A percentile compares a stretch with the other conserved stretches of the same genome.
Evolutionary conservation across 2,888 invertebrate species (phyloP).

Genomic region (Cyclophora albipunctata): DNA sequence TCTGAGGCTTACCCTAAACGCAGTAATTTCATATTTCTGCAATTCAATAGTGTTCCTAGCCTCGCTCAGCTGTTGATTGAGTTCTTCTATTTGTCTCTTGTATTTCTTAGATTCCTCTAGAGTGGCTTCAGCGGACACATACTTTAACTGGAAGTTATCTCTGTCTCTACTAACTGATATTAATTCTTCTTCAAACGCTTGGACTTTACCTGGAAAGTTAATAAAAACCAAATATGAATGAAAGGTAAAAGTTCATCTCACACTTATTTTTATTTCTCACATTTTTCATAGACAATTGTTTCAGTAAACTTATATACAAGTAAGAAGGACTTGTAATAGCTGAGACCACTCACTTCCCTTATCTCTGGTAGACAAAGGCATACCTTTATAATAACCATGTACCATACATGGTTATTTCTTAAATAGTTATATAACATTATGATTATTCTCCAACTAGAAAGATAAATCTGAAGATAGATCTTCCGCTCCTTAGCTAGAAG

Average conservation of each 20-base stretch:
- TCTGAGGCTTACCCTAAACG: constrained; percentile 46
- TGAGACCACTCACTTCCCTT: too few species aligned
- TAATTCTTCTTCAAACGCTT: constrained; percentile 66
- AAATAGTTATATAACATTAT: too few species aligned
- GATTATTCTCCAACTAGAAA: too few species aligned
- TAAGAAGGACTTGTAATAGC: too few species aligned
- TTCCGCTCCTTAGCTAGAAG: too few species aligned
- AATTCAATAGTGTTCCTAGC: constrained; percentile 60
- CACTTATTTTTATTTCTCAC: too few species aligned
- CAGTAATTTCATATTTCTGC: constrained; percentile 60
- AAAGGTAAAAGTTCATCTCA: not conserved
- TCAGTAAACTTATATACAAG: too few species aligned
- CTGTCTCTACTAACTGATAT: constrained; percentile 62
- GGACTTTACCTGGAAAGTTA: constrained; percentile 46
- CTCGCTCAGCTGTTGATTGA: constrained; percentile 57
- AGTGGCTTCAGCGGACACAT: constrained; percentile 67
- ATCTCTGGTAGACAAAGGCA: too few species aligned
- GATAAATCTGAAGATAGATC: too few species aligned
- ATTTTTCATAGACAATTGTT: too few species aligned
- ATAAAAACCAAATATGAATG: not conserved
- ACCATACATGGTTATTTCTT: too few species aligned
- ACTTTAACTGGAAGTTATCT: constrained; percentile 62
- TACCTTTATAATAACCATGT: too few species aligned
- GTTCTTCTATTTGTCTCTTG: constrained; percentile 69
- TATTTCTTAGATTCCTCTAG: constrained; percentile 74